Conservation (phyloP, 1,140 invertebrate genomes). For the Homalodisca vitripennis region DNA sequence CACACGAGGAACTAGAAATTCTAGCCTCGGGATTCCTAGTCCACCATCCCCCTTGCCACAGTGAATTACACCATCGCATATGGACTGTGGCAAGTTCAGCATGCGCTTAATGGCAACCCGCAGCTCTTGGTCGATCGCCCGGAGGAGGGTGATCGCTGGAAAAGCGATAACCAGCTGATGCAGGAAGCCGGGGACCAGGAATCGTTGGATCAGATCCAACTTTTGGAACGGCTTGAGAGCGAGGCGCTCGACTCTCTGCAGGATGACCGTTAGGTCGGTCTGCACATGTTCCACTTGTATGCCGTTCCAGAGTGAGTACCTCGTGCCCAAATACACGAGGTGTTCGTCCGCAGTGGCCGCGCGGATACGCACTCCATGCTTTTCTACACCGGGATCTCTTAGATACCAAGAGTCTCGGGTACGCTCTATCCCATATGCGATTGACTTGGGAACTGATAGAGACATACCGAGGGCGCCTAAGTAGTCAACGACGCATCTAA, state of each 20-base stretch:
- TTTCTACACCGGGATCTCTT: slow-evolving; percentile 22
- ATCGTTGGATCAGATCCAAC: too few species aligned
- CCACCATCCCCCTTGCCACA: background rate
- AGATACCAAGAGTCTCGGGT: slow-evolving; percentile 29
- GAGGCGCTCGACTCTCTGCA: too few species aligned
- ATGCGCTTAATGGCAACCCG: background rate
- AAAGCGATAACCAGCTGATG: background rate
- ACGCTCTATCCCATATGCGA: slow-evolving; percentile 10
- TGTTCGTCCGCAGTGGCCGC: background rate
- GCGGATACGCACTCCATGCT: slow-evolving; percentile 1
- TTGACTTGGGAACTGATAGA: slow-evolving; percentile 19
- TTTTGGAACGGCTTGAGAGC: too few species aligned
- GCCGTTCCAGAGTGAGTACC: slow-evolving; percentile 13
- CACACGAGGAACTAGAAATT: background rate
- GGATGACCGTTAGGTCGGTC: background rate
- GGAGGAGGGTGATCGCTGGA: background rate
- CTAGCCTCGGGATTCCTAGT: background rate
- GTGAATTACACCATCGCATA: background rate
- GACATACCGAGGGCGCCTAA: background rate
- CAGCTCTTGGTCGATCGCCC: background rate
- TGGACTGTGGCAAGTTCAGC: background rate
- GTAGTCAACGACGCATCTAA: background rate
- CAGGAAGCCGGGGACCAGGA: background rate
- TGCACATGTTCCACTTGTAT: background rate
- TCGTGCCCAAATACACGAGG: slow-evolving; percentile 37